Conservation (phyloP, 2,888 invertebrate genomes). For the Troglohyphantes excavatus region DNA sequence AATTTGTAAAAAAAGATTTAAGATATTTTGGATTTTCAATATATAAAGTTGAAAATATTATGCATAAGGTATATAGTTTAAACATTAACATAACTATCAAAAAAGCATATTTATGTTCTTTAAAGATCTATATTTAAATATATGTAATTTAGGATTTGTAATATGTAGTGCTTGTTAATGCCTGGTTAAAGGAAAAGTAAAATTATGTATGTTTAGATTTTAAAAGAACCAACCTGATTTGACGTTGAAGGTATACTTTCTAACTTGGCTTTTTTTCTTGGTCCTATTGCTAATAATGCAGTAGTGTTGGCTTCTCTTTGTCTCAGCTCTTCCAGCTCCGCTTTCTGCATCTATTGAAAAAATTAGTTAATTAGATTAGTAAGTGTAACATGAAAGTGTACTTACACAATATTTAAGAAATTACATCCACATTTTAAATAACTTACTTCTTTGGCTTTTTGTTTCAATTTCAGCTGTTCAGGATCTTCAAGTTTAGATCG, state of each 20-base stretch:
- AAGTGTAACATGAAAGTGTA: not conserved
- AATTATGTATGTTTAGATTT: too few relatives aligned
- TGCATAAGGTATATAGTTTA: too few relatives aligned
- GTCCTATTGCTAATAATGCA: constrained; percentile 97
- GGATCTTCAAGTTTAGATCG: constrained; percentile 98
- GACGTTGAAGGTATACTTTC: constrained; percentile 84
- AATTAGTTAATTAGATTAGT: not conserved
- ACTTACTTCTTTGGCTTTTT: constrained; percentile 91
- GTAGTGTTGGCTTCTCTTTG: constrained; percentile 97
- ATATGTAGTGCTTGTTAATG: too few relatives aligned
- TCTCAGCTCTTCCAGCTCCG: constrained; percentile 95
- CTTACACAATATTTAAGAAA: not conserved
- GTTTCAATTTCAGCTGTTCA: constrained; percentile 98
- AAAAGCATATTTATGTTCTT: too few relatives aligned
- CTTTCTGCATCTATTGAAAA: constrained; percentile 91
- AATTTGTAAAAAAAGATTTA: too few relatives aligned
- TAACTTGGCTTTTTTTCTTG: constrained; percentile 94
- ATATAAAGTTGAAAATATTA: too few relatives aligned
- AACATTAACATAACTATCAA: too few relatives aligned
- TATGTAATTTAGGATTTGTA: too few relatives aligned
- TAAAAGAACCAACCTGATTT: constrained; percentile 46
- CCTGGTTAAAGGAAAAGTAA: too few relatives aligned
- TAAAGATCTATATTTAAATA: too few relatives aligned
- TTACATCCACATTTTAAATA: not conserved
- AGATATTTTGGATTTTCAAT: too few relatives aligned